Base-by-base conservation (phyloP, 2,113 vertebrate species). In the Poeciliopsis prolifica region DNA sequence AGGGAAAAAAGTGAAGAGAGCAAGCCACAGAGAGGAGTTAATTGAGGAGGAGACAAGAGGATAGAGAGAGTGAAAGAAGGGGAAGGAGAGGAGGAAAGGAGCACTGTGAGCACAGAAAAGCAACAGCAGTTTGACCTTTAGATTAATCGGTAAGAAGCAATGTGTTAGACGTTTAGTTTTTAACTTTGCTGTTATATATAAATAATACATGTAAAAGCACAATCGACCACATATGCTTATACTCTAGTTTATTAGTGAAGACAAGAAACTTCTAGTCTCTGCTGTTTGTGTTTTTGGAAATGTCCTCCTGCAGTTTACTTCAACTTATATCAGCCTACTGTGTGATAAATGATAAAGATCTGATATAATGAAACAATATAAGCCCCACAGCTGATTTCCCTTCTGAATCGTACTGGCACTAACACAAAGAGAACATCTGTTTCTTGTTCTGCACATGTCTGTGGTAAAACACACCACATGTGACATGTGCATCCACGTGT, bases 31-130 rank as follows among this genome's bases (percentile, higher is more conserved):
- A 81, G 70, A 85, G 63, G 84, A 74, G 77, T 86, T 77, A 33
- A 65, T 12, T 37, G 35, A 37, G 30, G 66, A 83, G 70, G 11
- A 77, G 69, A 65, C 66, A 58, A 74, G 60, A 64, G 72, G 70
- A 75, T 61, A 44, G 19, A 48, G 69, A 24, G 62, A 48, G 44
- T 48, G 44, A 26, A 60, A 79, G 64, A 40, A 66, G 69, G 74
- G 74, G 26, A n/a, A 61, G n/a, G 44, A 82, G 79, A 75, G 81
- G 72, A 78, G 77, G 87, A 76, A 80, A 83, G 83, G 85, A 85
- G 83, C 68, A 70, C 10, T 74, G 81, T 85, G 62, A 91, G 82
- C 77, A 81, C 19, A 83, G 76, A 84, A 66, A 74, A 84, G 84
- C 78, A 79, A 77, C 5, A 51, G 30, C 54, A 80, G 26, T 73